Base-by-base conservation (phyloP, 2,888 invertebrate genomes). In the Tetranychus truncatus region DNA sequence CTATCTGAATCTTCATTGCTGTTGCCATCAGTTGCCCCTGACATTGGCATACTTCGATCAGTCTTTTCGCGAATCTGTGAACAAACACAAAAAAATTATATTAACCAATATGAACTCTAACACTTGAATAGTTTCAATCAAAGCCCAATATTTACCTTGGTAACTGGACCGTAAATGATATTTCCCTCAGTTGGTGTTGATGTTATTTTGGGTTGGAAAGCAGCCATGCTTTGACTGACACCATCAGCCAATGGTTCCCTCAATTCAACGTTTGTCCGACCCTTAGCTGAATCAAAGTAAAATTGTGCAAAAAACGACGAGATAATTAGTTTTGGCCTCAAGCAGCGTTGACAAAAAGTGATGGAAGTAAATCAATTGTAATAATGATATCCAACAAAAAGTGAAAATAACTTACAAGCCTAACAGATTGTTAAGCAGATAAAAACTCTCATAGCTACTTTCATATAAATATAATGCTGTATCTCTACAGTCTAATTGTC, bases 191-290 rank as follows among this genome's bases (percentile, higher is more conserved):
- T 80, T 71, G 82, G 92, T 82, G 93, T 99, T 55, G 55, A 55
- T 55, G 55, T 55, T 15, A 55, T 15, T 96, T 84, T 92, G 91
- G 95, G 89, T 86, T 91, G 91, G 89, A 99, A 99, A 82, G 94
- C 92, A 82, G 94, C 91, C 95, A 99, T 96, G 83, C 92, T 91
- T 88, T 99, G 97, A 84, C 94, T 93, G 81, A 94, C 95, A 83
- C 96, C 95, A 84, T 94, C 91, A 81, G 97, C 95, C 87, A 97
- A 87, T 87, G 95, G 93, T 86, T 97, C 96, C 84, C 97, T 89
- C 83, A 99, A 89, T 87, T 97, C 96, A 87, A 96, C 92, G 88
- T 99, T 99, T 85, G 96, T 96, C 86, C 96, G 91, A 87, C 97
- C 97, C 88, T 96, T 95, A 87, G 96, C 96, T 55, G 55, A 96